Conservation (phyloP, 2,888 invertebrate species). For the Nomada hirtipes region DNA sequence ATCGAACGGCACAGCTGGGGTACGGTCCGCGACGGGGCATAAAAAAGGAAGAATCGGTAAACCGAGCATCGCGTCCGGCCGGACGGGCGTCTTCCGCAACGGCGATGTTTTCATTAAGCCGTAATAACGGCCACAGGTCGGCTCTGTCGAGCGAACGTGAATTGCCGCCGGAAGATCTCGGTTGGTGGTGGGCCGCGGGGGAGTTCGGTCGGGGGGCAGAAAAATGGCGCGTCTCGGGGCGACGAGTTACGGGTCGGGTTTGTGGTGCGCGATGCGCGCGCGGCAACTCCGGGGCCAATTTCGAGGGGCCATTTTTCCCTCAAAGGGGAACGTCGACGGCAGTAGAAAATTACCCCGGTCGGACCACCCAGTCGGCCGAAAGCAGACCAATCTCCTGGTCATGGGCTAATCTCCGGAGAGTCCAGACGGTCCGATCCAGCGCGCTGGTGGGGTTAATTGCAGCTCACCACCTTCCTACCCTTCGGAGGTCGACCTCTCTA, state of each 20-base stretch:
- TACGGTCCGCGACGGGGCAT: too few species aligned
- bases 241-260: conserved; percentile 3
- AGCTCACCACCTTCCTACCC: conserved; percentile 72
- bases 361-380: conserved; percentile 81
- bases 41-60: conserved; percentile 21
- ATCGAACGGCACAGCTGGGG: not conserved
- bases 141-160: conserved; percentile 59
- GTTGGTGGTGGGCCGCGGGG: not conserved
- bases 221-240: conserved; percentile 32
- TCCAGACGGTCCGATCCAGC: conserved; percentile 63
- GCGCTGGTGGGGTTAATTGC: conserved; percentile 81
- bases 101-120: conserved; percentile 62
- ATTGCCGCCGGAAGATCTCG: conserved; percentile 50
- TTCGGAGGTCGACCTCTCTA: conserved; percentile 74
- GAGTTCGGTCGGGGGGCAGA: not conserved
- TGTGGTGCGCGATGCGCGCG: conserved; percentile 39
- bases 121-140: conserved; percentile 58
- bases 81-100: not conserved
- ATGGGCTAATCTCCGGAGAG: conserved; percentile 74
- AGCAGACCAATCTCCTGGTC: conserved; percentile 72
- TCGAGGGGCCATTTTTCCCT: conserved; percentile 78
- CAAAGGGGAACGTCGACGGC: conserved; percentile 71
- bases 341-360: conserved; percentile 80
- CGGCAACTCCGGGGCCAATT: conserved; percentile 71
- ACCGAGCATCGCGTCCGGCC: conserved; percentile 25